phyloP scores from a whole-genome alignment of 2,797 vertebrate genomes.

The Chrosomus eos region DNA sequence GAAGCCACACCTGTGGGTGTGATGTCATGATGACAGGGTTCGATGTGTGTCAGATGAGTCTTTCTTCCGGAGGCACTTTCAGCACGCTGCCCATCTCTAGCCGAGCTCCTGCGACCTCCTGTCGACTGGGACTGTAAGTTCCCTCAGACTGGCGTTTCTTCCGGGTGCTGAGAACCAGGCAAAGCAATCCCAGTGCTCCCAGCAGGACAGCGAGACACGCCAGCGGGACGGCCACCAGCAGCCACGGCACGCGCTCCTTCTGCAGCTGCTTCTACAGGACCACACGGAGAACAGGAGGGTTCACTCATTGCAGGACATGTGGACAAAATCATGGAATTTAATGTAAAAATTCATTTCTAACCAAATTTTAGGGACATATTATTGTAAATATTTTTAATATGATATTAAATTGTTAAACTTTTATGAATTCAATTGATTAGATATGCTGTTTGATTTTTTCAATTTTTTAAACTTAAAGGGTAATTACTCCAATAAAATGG shows the following conservation, averaged over 20 bases:
- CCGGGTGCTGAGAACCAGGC: constrained; percentile 89
- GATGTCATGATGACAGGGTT: not conserved
- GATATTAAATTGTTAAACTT: not conserved
- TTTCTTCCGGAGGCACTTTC: constrained; percentile 96
- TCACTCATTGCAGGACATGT: not conserved
- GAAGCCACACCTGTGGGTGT: not conserved
- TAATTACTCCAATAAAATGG: not conserved
- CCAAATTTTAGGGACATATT: not conserved
- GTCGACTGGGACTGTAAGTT: constrained; percentile 97
- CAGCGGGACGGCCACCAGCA: constrained; percentile 90
- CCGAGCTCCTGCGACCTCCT: constrained; percentile 94
- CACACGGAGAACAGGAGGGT: constrained; percentile 29
- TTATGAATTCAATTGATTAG: not conserved
- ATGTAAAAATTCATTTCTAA: not conserved
- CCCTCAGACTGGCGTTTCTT: constrained; percentile 96
- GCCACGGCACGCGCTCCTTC: constrained; percentile 82
- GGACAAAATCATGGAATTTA: no score
- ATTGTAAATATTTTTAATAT: not conserved
- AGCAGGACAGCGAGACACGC: constrained; percentile 87
- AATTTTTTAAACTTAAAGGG: no score
- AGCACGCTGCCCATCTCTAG: constrained; percentile 98
- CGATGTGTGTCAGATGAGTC: constrained; percentile 79
- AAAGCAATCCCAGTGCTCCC: constrained; percentile 84
- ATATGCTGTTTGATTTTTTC: not conserved
- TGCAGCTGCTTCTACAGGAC: constrained; percentile 82